Percentiles rank a stretch among this genome's conserved stretches.
Evolutionary conservation across 2,797 vertebrate genomes (phyloP).

Genomic region (Chelidonichthys spinosus): DNA sequence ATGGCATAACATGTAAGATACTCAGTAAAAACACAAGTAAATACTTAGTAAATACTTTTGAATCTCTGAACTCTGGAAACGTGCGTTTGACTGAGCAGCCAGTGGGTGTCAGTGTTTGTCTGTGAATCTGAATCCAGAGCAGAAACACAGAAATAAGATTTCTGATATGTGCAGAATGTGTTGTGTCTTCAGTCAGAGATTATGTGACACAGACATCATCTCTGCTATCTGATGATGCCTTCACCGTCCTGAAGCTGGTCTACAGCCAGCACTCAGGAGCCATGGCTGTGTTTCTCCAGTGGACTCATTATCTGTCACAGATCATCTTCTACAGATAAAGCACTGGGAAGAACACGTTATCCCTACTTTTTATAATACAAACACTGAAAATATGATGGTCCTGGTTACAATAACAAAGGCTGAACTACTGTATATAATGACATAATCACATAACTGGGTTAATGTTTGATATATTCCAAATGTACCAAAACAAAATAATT

Average conservation of each 20-base stretch:
- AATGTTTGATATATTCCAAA: background rate
- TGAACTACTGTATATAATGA: background rate
- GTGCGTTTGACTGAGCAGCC: background rate
- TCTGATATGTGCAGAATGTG: background rate
- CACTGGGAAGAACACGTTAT: background rate
- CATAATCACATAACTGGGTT: background rate
- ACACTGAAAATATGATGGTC: too few species aligned
- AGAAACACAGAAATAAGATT: background rate
- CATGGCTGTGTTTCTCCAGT: background rate
- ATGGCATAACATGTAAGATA: background rate
- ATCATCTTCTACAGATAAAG: constrained; percentile 13
- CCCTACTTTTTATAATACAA: background rate
- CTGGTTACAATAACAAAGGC: background rate
- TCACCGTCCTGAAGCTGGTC: background rate
- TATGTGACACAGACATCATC: background rate
- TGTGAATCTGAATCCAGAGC: constrained; percentile 2
- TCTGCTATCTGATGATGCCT: constrained; percentile 13
- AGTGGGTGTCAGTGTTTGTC: constrained; percentile 52
- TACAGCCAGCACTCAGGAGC: constrained; percentile 7
- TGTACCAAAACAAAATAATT: background rate
- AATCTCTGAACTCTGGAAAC: background rate
- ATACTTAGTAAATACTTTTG: background rate
- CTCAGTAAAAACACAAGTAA: background rate
- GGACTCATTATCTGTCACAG: constrained; percentile 1
- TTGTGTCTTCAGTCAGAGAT: background rate